These are phyloP conservation scores for Sinopyrophorus schimmeli DNA, from an alignment of 2,888 invertebrate genomes.

Conservation along the genomic window DNA sequence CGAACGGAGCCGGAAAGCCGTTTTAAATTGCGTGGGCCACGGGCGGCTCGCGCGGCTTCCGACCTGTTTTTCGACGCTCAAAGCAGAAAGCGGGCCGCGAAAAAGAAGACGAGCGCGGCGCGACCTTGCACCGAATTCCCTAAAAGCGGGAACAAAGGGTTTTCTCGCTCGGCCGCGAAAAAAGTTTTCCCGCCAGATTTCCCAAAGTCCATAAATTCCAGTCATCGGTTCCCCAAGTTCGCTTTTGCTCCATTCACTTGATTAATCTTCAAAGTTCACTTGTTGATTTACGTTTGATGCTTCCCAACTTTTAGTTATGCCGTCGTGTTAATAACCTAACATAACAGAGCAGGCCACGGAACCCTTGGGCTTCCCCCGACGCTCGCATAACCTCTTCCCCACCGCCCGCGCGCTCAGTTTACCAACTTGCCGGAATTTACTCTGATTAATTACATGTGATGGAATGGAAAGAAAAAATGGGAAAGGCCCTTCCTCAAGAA, in stretches of 20 bases:
- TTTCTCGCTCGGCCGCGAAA: constrained; percentile 16
- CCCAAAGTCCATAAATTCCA: constrained; percentile 23
- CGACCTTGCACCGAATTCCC: constrained; percentile 1
- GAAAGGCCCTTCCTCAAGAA: background rate
- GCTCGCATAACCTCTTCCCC: too few relatives aligned
- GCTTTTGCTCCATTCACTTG: constrained; percentile 23
- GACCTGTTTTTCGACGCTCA: too few relatives aligned
- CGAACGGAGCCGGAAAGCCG: too few relatives aligned
- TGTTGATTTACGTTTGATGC: constrained; percentile 22
- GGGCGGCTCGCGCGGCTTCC: too few relatives aligned
- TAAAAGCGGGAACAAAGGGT: constrained; percentile 18
- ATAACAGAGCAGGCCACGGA: too few relatives aligned
- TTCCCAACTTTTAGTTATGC: constrained; percentile 1
- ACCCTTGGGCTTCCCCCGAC: too few relatives aligned
- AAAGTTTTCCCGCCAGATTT: constrained; percentile 19
- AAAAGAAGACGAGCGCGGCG: too few relatives aligned
- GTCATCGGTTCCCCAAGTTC: constrained; percentile 26
- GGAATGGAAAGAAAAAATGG: background rate
- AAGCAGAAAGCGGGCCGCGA: too few relatives aligned
- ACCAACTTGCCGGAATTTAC: constrained; percentile 5
- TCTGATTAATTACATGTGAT: too few relatives aligned
- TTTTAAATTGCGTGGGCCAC: too few relatives aligned
- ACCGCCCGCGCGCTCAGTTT: too few relatives aligned
- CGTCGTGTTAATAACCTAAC: background rate
- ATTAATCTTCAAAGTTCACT: constrained; percentile 27